Conservation (phyloP, 2,113 vertebrate genomes). For the Istiophorus platypterus region DNA sequence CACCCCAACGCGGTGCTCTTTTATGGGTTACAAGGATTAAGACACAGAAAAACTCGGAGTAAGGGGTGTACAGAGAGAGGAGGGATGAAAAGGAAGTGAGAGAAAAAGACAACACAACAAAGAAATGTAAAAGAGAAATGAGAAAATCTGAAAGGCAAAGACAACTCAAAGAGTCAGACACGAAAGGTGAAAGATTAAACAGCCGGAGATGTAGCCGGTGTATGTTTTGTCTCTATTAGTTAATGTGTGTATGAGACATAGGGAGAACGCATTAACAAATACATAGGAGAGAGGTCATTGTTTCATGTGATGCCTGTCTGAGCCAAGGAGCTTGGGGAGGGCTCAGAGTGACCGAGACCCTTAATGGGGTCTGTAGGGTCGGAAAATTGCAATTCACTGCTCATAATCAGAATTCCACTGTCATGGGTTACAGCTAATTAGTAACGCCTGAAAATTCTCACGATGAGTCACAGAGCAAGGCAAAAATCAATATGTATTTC, state of each 20-base stretch:
- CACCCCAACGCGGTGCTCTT: background rate
- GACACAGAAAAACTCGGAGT: constrained; percentile 25
- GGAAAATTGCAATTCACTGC: constrained; percentile 28
- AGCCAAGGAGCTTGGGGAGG: background rate
- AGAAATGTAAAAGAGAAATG: constrained; percentile 11
- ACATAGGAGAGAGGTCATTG: background rate
- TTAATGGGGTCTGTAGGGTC: constrained; percentile 24
- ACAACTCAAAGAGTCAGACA: background rate
- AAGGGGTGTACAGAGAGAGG: background rate
- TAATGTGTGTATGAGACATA: background rate
- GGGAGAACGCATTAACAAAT: background rate
- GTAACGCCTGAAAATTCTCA: constrained; percentile 30
- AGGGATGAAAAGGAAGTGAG: background rate
- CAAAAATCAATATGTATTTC: constrained; percentile 27
- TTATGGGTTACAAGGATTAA: constrained; percentile 72
- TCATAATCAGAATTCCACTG: constrained; percentile 54
- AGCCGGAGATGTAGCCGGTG: background rate
- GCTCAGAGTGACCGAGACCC: background rate
- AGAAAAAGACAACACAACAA: constrained; percentile 31
- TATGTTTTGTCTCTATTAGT: background rate
- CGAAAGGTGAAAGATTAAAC: background rate
- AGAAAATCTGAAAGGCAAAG: constrained; percentile 9
- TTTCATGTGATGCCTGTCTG: constrained; percentile 11
- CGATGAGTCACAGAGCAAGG: constrained; percentile 31
- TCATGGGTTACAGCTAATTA: constrained; percentile 43